These are phyloP conservation scores for Ethmia dodecea DNA, from an alignment of 2,888 invertebrate species.

Conservation along the genomic window DNA sequence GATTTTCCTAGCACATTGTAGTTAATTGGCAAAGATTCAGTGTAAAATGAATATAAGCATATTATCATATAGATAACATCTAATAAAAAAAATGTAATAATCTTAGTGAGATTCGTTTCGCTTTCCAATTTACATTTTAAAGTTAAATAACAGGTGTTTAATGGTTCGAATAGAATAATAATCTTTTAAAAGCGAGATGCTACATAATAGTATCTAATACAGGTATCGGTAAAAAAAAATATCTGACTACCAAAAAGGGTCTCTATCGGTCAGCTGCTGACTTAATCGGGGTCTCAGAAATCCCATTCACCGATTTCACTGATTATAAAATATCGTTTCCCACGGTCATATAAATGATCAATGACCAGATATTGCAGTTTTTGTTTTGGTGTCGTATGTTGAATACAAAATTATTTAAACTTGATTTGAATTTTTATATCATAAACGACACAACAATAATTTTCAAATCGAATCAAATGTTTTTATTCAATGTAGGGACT, in stretches of 20 bases:
- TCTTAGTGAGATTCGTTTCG: slow-evolving; percentile 24
- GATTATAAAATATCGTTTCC: slow-evolving; percentile 42
- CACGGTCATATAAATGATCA: slow-evolving; percentile 39
- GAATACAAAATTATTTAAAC: slow-evolving; percentile 6
- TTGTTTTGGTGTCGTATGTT: slow-evolving; percentile 4
- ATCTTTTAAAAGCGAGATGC: neutral
- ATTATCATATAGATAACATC: neutral
- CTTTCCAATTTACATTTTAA: slow-evolving; percentile 27
- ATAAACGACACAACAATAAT: too few relatives aligned
- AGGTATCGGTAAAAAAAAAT: slow-evolving; percentile 35
- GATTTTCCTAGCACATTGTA: too few relatives aligned
- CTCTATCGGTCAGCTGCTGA: slow-evolving; percentile 52
- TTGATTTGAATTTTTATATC: too few relatives aligned
- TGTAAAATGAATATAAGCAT: too few relatives aligned
- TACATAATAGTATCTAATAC: neutral
- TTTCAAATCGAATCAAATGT: too few relatives aligned
- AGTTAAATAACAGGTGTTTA: slow-evolving; percentile 29
- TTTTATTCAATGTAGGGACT: too few relatives aligned
- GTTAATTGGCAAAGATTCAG: too few relatives aligned
- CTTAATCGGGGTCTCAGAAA: slow-evolving; percentile 38
- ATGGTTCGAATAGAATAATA: too few relatives aligned
- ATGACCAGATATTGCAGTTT: slow-evolving; percentile 9
- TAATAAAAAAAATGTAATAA: slow-evolving; percentile 19
- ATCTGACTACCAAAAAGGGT: slow-evolving; percentile 53
- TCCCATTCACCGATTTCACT: slow-evolving; percentile 32